phyloP scores from a whole-genome alignment of 2,888 invertebrate genomes.

The Mongoloraphidia duomilia region DNA sequence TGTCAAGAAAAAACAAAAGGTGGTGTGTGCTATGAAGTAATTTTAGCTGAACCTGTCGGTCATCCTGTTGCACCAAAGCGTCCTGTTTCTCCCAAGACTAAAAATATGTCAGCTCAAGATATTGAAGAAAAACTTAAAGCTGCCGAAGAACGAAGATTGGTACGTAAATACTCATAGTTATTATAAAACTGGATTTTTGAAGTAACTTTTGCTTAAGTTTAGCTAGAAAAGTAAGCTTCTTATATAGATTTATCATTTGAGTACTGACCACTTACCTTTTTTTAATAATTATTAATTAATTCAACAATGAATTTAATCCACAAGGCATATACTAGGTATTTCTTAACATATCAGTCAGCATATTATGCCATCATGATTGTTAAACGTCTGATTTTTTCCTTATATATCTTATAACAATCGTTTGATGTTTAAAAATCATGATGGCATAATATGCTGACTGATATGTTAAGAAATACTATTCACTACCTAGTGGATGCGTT shows the following conservation, averaged over 20 bases:
- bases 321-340: background rate
- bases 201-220: background rate
- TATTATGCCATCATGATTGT: too few relatives aligned
- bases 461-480: too few relatives aligned
- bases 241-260: background rate
- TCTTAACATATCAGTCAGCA: too few relatives aligned
- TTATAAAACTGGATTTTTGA: background rate
- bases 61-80: constrained; percentile 50
- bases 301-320: too few relatives aligned
- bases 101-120: constrained; percentile 67
- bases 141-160: constrained; percentile 86
- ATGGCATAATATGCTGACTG: too few relatives aligned
- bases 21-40: constrained; percentile 82
- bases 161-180: constrained; percentile 30
- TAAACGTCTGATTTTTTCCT: too few relatives aligned
- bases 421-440: too few relatives aligned
- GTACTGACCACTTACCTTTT: background rate
- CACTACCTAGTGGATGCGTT: too few relatives aligned
- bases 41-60: constrained; percentile 67
- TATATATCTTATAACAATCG: too few relatives aligned
- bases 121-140: constrained; percentile 87
- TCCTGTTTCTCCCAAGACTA: constrained; percentile 49
- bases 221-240: background rate
- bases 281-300: background rate
- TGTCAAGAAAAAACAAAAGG: constrained; percentile 89